A percentile compares a stretch with the other conserved stretches of the same genome.
These are phyloP conservation scores for Cygnus olor DNA, from an alignment of 2,797 vertebrate genomes.

Conservation along the genomic window DNA sequence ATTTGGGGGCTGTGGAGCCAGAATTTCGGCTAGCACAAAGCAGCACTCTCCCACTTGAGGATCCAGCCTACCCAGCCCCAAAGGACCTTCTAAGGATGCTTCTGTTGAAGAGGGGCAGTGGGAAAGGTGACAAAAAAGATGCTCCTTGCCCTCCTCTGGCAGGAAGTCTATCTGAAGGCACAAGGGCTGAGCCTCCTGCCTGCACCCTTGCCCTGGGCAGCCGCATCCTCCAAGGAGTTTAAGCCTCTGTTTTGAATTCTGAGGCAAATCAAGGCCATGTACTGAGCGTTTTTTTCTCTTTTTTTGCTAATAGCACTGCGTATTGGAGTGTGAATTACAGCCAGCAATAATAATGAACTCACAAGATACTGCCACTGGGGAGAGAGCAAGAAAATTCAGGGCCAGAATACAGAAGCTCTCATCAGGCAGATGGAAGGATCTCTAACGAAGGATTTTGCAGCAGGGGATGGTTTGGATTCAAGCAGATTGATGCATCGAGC, in stretches of 20 bases:
- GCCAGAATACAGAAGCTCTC: conserved; percentile 30
- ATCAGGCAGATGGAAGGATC: not conserved
- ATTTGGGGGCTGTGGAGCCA: not conserved
- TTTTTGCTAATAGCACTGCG: not conserved
- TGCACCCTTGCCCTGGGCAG: not conserved
- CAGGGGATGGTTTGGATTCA: not conserved
- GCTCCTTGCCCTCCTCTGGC: not conserved
- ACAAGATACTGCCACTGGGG: not conserved
- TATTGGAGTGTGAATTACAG: not conserved
- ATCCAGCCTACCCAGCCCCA: not conserved
- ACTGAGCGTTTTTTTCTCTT: not conserved
- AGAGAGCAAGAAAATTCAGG: not conserved
- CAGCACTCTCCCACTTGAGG: not conserved
- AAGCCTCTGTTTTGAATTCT: not conserved
- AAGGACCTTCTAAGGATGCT: not conserved
- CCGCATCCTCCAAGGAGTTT: not conserved
- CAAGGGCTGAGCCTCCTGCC: not conserved
- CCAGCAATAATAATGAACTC: not conserved
- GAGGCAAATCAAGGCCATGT: not conserved
- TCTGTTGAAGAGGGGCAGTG: not conserved
- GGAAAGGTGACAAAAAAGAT: not conserved
- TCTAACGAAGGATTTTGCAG: not conserved
- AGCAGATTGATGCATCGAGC: not conserved
- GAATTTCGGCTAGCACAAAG: not conserved
- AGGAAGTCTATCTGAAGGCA: not conserved